phyloP scores from a whole-genome alignment of 2,113 vertebrate species.

The Tachuris rubrigastra region DNA sequence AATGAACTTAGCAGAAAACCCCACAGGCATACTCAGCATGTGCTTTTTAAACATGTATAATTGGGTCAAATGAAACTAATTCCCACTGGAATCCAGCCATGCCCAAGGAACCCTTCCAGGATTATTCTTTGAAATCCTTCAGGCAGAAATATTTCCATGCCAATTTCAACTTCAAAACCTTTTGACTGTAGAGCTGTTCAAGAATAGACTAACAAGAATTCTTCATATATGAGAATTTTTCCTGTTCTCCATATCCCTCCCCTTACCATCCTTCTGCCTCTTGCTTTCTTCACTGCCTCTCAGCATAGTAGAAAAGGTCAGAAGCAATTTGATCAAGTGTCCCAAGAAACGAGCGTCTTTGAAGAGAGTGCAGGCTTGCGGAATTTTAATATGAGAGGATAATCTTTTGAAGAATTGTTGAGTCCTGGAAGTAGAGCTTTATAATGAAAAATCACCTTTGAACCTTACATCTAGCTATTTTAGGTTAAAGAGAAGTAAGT shows the following conservation, averaged over 20 bases:
- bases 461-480: conserved; percentile 6
- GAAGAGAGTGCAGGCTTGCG: not conserved
- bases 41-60: conserved; percentile 54
- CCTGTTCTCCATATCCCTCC: not conserved
- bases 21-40: conserved; percentile 19
- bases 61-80: conserved; percentile 66
- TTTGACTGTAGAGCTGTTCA: conserved; percentile 16
- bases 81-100: conserved; percentile 51
- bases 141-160: conserved; percentile 52
- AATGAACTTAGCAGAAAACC: conserved; percentile 61
- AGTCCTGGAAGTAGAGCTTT: not conserved
- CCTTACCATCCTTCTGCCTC: not conserved
- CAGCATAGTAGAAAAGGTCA: conserved; percentile 9
- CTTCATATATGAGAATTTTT: conserved; percentile 3
- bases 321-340: conserved; percentile 36
- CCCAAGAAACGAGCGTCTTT: not conserved
- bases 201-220: conserved; percentile 25
- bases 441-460: conserved; percentile 27
- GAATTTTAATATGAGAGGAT: conserved; percentile 38
- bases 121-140: conserved; percentile 61
- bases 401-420: conserved; percentile 29
- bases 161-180: conserved; percentile 48
- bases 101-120: conserved; percentile 45
- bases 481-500: not conserved
- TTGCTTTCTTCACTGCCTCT: not conserved